Percentiles rank a stretch among this genome's conserved stretches.
Evolutionary conservation across 2,888 invertebrate species (phyloP).

Genomic region (Apodemia zela): DNA sequence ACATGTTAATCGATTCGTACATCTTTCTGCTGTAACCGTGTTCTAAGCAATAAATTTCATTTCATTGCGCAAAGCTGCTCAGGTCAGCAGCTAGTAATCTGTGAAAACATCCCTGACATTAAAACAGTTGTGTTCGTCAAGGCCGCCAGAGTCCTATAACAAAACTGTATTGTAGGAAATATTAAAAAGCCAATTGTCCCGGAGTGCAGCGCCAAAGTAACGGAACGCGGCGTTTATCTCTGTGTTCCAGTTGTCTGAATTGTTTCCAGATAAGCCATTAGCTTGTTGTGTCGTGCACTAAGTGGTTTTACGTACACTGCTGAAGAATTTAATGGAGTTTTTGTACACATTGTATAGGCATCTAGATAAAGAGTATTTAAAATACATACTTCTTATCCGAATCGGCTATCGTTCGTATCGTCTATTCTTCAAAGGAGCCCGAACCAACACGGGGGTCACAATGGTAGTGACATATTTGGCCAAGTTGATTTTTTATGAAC

Average conservation of each 20-base stretch:
- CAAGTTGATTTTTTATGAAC: too few species aligned
- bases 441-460: too few species aligned
- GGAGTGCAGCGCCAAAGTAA: conserved; percentile 9
- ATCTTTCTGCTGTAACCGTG: too few species aligned
- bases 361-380: background rate
- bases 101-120: background rate
- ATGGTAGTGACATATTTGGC: too few species aligned
- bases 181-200: conserved; percentile 14
- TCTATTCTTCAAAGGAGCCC: too few species aligned
- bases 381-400: too few species aligned
- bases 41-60: too few species aligned
- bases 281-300: conserved; percentile 10
- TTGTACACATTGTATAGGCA: background rate
- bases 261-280: conserved; percentile 17
- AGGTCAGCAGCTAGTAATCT: too few species aligned
- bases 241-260: conserved; percentile 14
- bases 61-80: too few species aligned
- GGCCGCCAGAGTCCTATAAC: background rate
- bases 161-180: background rate
- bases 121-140: background rate
- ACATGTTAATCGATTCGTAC: too few species aligned
- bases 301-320: conserved; percentile 6
- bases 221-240: conserved; percentile 11
- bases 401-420: too few species aligned
- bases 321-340: conserved; percentile 14